Conservation (phyloP, 2,888 invertebrate species). For the Heliconius ismenius region DNA sequence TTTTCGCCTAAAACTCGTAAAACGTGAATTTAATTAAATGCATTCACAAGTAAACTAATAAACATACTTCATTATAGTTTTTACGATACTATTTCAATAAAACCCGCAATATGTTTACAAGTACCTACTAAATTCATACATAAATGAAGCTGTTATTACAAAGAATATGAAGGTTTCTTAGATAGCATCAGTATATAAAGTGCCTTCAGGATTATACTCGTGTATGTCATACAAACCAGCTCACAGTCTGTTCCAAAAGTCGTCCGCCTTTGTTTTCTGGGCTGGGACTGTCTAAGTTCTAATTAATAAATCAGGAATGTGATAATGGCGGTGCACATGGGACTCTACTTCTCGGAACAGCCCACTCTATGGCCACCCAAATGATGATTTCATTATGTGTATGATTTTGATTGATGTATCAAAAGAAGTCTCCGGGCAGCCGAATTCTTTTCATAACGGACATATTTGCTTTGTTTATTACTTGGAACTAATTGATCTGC, state of each 20-base stretch:
- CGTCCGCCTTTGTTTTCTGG: conserved; percentile 38
- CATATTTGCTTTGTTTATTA: conserved; percentile 78
- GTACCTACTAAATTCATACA: conserved; percentile 16
- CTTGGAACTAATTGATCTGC: conserved; percentile 77
- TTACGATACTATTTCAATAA: conserved; percentile 35
- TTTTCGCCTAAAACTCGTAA: conserved; percentile 43
- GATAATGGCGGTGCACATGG: conserved; percentile 71
- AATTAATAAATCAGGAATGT: conserved; percentile 82
- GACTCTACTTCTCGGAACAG: conserved; percentile 67
- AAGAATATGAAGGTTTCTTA: background rate
- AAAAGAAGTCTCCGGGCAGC: conserved; percentile 73
- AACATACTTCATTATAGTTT: conserved; percentile 37
- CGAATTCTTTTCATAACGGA: conserved; percentile 75
- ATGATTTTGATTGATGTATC: conserved; percentile 82
- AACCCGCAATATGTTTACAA: conserved; percentile 26
- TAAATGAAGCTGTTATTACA: background rate
- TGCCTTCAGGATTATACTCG: background rate
- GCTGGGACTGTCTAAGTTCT: conserved; percentile 57
- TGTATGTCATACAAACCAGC: background rate
- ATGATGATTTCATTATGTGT: conserved; percentile 82
- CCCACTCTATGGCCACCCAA: conserved; percentile 80
- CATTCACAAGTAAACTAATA: conserved; percentile 17
- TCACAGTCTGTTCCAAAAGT: conserved; percentile 41
- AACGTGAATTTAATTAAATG: conserved; percentile 41
- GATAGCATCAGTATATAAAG: background rate